Evolutionary conservation across 1,140 invertebrate genomes (phyloP).

Genomic region (Sitophilus oryzae): DNA sequence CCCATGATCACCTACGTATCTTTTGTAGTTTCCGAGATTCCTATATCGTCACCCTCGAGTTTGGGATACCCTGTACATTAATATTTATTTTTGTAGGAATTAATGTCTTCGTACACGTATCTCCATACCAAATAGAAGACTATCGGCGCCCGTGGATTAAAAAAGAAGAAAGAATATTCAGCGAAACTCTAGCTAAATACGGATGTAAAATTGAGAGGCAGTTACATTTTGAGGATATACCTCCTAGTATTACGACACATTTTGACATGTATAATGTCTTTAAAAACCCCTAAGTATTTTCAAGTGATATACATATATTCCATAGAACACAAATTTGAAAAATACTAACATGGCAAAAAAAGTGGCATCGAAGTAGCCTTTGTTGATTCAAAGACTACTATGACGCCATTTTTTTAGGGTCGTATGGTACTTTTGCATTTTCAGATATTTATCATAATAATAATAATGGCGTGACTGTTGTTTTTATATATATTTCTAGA

Average conservation of each 20-base stretch:
- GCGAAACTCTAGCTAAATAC: conserved; percentile 56
- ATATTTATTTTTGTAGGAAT: conserved; percentile 49
- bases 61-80: neutral
- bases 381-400: too few species aligned
- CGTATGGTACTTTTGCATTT: too few species aligned
- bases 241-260: conserved; percentile 59
- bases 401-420: too few species aligned
- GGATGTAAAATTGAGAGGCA: conserved; percentile 56
- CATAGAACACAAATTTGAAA: too few species aligned
- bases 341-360: too few species aligned
- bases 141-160: conserved; percentile 72
- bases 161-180: conserved; percentile 72
- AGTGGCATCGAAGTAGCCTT: too few species aligned
- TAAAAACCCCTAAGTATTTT: too few species aligned
- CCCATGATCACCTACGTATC: neutral
- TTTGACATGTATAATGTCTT: conserved; percentile 62
- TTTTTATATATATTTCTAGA: too few species aligned
- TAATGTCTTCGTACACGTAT: conserved; percentile 68
- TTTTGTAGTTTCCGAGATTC: neutral
- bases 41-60: too few species aligned
- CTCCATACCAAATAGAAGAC: conserved; percentile 77
- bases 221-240: conserved; percentile 61
- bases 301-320: too few species aligned
- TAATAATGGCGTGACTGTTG: too few species aligned
- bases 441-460: too few species aligned